These are phyloP conservation scores for Gulo gulo DNA, from an alignment of 2,113 vertebrate species.

Conservation along the genomic window DNA sequence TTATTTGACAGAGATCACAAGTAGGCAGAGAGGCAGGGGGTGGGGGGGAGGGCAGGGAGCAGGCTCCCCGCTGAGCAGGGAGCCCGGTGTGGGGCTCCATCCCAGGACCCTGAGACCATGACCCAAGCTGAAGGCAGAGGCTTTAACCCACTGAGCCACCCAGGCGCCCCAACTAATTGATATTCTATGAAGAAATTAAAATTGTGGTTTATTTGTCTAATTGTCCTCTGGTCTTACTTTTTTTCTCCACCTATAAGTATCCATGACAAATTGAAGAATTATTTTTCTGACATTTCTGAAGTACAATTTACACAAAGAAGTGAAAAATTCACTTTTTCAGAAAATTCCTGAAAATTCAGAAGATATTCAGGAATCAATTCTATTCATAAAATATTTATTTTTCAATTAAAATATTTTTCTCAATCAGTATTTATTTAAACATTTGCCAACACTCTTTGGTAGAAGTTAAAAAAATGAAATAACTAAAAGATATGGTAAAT, in stretches of 20 bases:
- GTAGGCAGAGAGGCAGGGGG: too few species aligned
- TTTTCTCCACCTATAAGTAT: not conserved
- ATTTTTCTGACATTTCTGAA: conserved; percentile 19
- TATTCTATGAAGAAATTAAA: not conserved
- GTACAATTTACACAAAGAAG: conserved; percentile 2
- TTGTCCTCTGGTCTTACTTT: not conserved
- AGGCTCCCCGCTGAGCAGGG: too few species aligned
- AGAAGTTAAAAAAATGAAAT: conserved; percentile 5
- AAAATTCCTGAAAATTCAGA: not conserved
- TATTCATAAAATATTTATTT: not conserved
- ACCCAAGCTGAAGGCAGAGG: too few species aligned
- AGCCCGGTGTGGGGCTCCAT: too few species aligned
- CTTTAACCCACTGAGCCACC: too few species aligned
- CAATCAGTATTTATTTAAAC: not conserved
- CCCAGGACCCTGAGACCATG: too few species aligned
- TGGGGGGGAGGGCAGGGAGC: too few species aligned
- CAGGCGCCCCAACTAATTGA: not conserved
- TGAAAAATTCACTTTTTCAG: not conserved
- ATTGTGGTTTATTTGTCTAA: not conserved
- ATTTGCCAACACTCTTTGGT: not conserved
- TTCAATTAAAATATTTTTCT: conserved; percentile 12
- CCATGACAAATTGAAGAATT: not conserved
- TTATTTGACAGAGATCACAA: too few species aligned
- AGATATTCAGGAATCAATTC: not conserved
- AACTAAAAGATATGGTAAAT: not conserved